phyloP scores from a whole-genome alignment of 1,140 invertebrate genomes.

The Neotoxoptera formosana region DNA sequence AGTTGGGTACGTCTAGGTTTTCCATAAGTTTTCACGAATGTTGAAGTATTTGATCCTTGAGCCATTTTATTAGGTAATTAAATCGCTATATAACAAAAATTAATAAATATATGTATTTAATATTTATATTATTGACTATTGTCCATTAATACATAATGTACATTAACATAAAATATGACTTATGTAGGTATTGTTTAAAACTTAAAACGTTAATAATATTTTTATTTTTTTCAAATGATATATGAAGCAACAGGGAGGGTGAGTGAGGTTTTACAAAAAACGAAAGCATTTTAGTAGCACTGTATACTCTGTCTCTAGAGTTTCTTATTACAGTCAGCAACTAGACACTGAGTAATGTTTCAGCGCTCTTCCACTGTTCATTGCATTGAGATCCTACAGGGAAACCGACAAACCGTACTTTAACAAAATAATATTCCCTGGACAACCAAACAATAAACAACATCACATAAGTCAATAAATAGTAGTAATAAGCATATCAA shows the following conservation, averaged over 20 bases:
- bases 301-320: too few relatives aligned
- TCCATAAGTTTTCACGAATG: constrained; percentile 37
- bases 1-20: constrained; percentile 43
- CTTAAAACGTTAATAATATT: neutral
- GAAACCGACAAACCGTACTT: too few relatives aligned
- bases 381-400: too few relatives aligned
- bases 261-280: neutral
- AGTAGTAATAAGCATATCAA: neutral
- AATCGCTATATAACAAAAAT: constrained; percentile 51
- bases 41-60: constrained; percentile 20
- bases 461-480: neutral
- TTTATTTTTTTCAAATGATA: too few relatives aligned
- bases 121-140: neutral
- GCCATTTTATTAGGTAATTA: neutral
- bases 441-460: neutral
- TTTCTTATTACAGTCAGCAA: too few relatives aligned
- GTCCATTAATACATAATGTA: neutral
- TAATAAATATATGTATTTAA: neutral
- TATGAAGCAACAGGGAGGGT: neutral
- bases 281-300: too few relatives aligned
- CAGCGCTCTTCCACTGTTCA: too few relatives aligned
- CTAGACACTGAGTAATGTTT: too few relatives aligned
- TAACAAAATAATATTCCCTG: too few relatives aligned
- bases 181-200: neutral
- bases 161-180: neutral